Evolutionary conservation across 2,113 vertebrate genomes (phyloP), one percentile per base, ranked within the genome.

Genomic region (Plectropomus leopardus): DNA sequence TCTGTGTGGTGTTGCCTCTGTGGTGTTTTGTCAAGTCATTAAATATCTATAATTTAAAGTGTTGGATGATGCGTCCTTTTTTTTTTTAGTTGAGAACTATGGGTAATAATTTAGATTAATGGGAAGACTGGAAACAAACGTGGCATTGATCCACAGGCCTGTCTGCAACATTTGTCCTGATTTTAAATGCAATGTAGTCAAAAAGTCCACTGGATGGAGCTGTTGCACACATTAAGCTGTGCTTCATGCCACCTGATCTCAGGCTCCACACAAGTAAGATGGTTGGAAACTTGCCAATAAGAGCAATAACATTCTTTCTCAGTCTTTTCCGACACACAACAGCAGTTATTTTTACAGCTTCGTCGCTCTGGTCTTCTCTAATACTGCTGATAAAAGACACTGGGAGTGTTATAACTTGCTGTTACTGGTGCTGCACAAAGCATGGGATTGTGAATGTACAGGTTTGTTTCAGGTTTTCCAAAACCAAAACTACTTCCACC

Each of bases 1-100:
- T 80, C 34, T 75, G 63, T 80, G 44, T 85, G 45, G 1, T 71
- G 36, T 77, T 34, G n/a, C 7, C 16, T 7, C 36, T 77, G 72
- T 90, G 78, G 57, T 88, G 53, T 82, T 76, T 48, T 84, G 77
- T 84, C 72, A 77, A 74, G 16, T 68, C 55, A 92, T 79, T 93
- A 90, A 92, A 92, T 78, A 58, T 68, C 17, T 65, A n/a, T 70
- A 34, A 82, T 51, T 82, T 74, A 40, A 76, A 76, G 40, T 16
- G 16, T 26, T 36, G 32, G 11, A 5, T 6, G 5, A 7, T 54
- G 47, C 6, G 0, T 71, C 6, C n/a, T n/a, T n/a, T 64, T 26
- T 30, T 10, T 70, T 40, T 19, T 66, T n/a, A 14, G 3, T 42
- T 0, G 16, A 58, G 2, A 1, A 60, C 34, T 32, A 44, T 21